These are phyloP conservation scores for Drosophila elegans DNA, from an alignment of 1,140 invertebrate genomes.

Conservation along the genomic window DNA sequence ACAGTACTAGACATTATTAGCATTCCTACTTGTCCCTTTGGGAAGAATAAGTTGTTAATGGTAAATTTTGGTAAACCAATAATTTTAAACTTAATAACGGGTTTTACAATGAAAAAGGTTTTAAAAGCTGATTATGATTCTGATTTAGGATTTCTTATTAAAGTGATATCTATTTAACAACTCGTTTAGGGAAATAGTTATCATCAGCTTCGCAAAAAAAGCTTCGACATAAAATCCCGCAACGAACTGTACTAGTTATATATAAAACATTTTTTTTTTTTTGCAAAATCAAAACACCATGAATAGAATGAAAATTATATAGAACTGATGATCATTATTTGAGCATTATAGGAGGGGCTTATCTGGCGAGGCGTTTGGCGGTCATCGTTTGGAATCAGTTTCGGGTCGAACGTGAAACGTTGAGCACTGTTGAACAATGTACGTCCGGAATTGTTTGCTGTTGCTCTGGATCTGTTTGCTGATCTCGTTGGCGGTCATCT, in stretches of 20 bases:
- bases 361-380: conserved; percentile 54
- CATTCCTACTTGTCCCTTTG: not conserved
- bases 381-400: conserved; percentile 60
- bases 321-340: conserved; percentile 55
- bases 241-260: conserved; percentile 16
- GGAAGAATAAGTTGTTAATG: not conserved
- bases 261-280: conserved; percentile 28
- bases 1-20: not conserved
- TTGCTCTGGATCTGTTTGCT: conserved; percentile 10
- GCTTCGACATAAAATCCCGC: not conserved
- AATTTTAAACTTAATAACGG: too few species aligned
- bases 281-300: conserved; percentile 73
- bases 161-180: too few species aligned
- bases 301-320: conserved; percentile 74
- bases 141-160: not conserved
- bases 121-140: not conserved
- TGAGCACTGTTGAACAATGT: conserved; percentile 46
- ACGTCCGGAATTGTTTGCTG: conserved; percentile 19
- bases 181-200: too few species aligned
- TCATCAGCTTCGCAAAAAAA: too few species aligned
- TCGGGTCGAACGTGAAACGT: conserved; percentile 62
- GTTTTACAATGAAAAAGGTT: not conserved
- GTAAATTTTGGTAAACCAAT: too few species aligned
- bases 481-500: conserved; percentile 16
- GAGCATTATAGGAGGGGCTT: conserved; percentile 48